phyloP scores from a whole-genome alignment of 2,888 invertebrate species.

The Bursaphelenchus okinawaensis region DNA sequence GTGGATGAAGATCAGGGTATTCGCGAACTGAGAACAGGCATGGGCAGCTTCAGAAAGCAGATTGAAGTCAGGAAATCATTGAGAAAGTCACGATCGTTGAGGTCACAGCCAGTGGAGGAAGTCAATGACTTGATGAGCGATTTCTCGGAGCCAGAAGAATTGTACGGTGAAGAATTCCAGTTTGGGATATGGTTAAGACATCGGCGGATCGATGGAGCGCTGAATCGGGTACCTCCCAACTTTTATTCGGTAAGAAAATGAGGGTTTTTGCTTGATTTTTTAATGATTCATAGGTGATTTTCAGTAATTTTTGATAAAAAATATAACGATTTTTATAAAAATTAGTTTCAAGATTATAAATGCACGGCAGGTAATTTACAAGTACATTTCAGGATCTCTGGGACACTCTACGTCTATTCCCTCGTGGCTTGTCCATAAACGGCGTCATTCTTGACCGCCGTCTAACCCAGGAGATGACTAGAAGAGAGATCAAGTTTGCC shows the following conservation, averaged over 20 bases:
- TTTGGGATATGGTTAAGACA: slow-evolving; percentile 90
- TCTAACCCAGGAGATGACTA: slow-evolving; percentile 96
- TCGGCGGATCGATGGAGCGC: slow-evolving; percentile 85
- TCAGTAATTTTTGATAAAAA: slow-evolving; percentile 1
- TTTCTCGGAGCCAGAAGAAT: slow-evolving; percentile 29
- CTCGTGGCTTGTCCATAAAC: slow-evolving; percentile 86
- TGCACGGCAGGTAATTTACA: neutral
- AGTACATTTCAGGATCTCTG: slow-evolving; percentile 45
- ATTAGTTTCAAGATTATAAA: neutral
- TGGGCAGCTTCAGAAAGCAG: slow-evolving; percentile 50
- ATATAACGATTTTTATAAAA: neutral
- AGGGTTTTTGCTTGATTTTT: slow-evolving; percentile 5
- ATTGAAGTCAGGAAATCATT: slow-evolving; percentile 53
- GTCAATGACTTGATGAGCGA: slow-evolving; percentile 12
- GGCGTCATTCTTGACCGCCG: slow-evolving; percentile 82
- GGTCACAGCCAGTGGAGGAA: slow-evolving; percentile 19
- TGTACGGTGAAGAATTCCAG: slow-evolving; percentile 45
- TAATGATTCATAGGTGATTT: neutral
- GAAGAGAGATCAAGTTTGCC: slow-evolving; percentile 95
- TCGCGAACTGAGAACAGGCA: slow-evolving; percentile 48
- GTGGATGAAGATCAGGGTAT: slow-evolving; percentile 42
- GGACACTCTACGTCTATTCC: slow-evolving; percentile 64
- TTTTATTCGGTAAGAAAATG: slow-evolving; percentile 72
- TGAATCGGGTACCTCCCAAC: slow-evolving; percentile 90
- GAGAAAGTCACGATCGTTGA: slow-evolving; percentile 50